phyloP scores from a whole-genome alignment of 2,113 vertebrate species.

The Megaceryle maxima region DNA sequence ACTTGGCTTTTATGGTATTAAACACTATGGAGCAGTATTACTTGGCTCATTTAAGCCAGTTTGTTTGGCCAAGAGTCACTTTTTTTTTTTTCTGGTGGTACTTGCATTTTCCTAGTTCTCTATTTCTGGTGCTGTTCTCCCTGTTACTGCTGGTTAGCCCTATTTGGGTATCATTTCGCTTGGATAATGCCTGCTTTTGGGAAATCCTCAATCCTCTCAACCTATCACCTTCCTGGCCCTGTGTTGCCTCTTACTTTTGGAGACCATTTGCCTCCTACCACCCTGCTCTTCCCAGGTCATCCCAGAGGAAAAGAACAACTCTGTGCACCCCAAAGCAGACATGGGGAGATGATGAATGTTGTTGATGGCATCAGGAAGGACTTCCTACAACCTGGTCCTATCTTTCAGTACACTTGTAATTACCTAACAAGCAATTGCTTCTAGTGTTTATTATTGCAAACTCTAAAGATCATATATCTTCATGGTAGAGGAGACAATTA shows the following conservation, averaged over 20 bases:
- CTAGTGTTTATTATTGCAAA: not conserved
- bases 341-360: not conserved
- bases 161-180: rapidly evolving
- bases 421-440: not conserved
- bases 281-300: not conserved
- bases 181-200: not conserved
- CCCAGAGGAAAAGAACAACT: not conserved
- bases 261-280: not conserved
- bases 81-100: not conserved
- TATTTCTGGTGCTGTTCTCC: not conserved
- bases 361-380: not conserved
- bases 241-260: not conserved
- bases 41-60: not conserved
- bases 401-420: not conserved
- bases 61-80: not conserved
- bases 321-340: rapidly evolving
- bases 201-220: not conserved
- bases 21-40: not conserved
- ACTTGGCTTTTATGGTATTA: not conserved
- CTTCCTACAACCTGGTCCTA: not conserved
- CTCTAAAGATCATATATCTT: not conserved
- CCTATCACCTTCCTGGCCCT: not conserved
- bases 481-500: not conserved
- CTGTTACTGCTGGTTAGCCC: not conserved
- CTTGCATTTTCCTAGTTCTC: not conserved